These are phyloP conservation scores for Potamarius usumacintae DNA, from an alignment of 2,113 vertebrate species.

Conservation along the genomic window DNA sequence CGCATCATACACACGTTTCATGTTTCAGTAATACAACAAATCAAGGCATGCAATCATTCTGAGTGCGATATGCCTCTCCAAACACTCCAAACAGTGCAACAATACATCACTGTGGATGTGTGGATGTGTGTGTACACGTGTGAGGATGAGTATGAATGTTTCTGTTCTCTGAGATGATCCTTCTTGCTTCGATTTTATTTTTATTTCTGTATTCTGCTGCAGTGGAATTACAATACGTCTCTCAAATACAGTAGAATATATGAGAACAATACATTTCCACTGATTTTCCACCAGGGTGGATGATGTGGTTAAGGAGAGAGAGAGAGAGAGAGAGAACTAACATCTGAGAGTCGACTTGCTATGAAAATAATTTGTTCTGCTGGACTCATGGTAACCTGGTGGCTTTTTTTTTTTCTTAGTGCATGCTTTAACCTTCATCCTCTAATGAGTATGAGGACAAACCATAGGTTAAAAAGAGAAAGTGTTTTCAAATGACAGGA, in stretches of 20 bases:
- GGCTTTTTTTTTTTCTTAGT: neutral
- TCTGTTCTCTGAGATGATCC: neutral
- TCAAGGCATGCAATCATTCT: conserved; percentile 7
- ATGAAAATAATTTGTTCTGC: neutral
- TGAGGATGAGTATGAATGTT: neutral
- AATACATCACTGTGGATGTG: neutral
- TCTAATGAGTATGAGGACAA: neutral
- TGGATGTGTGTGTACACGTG: neutral
- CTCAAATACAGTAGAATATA: neutral
- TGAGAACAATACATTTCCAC: neutral
- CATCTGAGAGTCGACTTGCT: neutral
- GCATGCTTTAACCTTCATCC: neutral
- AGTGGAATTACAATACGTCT: neutral
- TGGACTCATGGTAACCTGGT: neutral
- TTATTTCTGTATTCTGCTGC: neutral
- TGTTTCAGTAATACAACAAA: conserved; percentile 12
- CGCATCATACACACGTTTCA: neutral
- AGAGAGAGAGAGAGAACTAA: neutral
- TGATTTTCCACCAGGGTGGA: neutral
- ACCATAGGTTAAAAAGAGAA: neutral
- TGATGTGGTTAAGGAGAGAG: neutral
- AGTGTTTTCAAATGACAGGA: neutral
- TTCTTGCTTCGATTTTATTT: neutral
- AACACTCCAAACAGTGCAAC: conserved; percentile 14
- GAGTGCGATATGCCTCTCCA: conserved; percentile 30